A percentile compares a stretch with the other conserved stretches of the same genome.
phyloP scores from a whole-genome alignment of 1,140 invertebrate genomes.

The Hycleus cichorii region DNA sequence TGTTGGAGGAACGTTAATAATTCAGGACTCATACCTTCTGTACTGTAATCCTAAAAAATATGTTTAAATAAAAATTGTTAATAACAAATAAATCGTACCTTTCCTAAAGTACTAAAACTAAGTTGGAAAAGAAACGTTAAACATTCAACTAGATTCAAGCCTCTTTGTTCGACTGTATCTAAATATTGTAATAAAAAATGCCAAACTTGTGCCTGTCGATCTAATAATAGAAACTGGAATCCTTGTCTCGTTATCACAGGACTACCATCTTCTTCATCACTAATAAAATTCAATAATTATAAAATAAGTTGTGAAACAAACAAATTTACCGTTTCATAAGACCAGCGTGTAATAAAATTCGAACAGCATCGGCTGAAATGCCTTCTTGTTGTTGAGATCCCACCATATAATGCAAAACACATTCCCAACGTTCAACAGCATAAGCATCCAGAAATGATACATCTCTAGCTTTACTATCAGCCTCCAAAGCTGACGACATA shows the following conservation, averaged over 20 bases:
- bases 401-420: slow-evolving; percentile 95
- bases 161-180: slow-evolving; percentile 80
- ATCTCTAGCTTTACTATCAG: slow-evolving; percentile 83
- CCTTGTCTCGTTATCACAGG: slow-evolving; percentile 86
- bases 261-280: slow-evolving; percentile 72
- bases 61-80: slow-evolving; percentile 6
- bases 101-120: slow-evolving; percentile 91
- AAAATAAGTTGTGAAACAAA: background rate
- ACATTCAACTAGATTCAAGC: slow-evolving; percentile 82
- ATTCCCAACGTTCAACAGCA: slow-evolving; percentile 91
- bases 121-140: slow-evolving; percentile 92
- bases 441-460: slow-evolving; percentile 86
- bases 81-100: slow-evolving; percentile 47
- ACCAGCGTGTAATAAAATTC: slow-evolving; percentile 84
- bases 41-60: slow-evolving; percentile 79
- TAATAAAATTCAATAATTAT: slow-evolving; percentile 27
- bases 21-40: slow-evolving; percentile 84
- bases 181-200: slow-evolving; percentile 94
- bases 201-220: slow-evolving; percentile 92
- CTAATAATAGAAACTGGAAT: slow-evolving; percentile 92
- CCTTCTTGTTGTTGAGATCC: slow-evolving; percentile 80
- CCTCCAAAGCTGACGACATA: slow-evolving; percentile 74
- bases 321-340: slow-evolving; percentile 71
- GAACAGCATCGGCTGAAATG: slow-evolving; percentile 87
- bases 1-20: slow-evolving; percentile 90